Percentiles rank a stretch among this genome's conserved stretches.
These are phyloP conservation scores for Patella depressa DNA, from an alignment of 2,888 invertebrate genomes.

Conservation along the genomic window DNA sequence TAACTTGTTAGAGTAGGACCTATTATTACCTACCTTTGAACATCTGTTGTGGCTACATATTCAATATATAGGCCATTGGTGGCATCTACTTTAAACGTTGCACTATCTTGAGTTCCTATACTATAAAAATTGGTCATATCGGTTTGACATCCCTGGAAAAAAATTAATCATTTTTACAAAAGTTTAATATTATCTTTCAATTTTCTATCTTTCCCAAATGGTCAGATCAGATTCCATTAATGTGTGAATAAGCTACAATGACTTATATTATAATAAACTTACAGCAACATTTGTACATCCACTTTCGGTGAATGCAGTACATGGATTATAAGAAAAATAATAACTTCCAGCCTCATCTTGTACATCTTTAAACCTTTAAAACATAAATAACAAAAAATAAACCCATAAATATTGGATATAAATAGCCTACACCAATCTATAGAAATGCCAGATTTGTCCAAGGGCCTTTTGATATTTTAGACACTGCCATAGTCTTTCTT, in stretches of 20 bases:
- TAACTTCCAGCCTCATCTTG: not conserved
- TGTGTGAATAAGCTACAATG: too few relatives aligned
- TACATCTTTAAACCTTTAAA: not conserved
- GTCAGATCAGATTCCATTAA: too few relatives aligned
- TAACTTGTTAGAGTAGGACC: too few relatives aligned
- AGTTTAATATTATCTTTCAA: too few relatives aligned
- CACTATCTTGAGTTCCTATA: slow-evolving; percentile 15
- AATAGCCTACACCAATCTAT: too few relatives aligned
- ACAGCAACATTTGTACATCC: not conserved
- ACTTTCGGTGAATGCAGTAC: not conserved
- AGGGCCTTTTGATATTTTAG: too few relatives aligned
- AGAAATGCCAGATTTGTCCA: too few relatives aligned
- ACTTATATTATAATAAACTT: not conserved
- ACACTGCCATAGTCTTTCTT: too few relatives aligned
- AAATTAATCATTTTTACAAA: not conserved
- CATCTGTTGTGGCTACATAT: slow-evolving; percentile 14
- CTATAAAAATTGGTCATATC: slow-evolving; percentile 14
- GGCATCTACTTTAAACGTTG: slow-evolving; percentile 3
- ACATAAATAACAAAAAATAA: too few relatives aligned
- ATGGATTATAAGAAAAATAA: not conserved
- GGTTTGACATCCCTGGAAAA: slow-evolving; percentile 12
- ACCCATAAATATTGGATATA: too few relatives aligned
- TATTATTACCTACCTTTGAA: not conserved
- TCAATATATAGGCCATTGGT: slow-evolving; percentile 2
- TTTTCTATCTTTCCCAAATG: too few relatives aligned